These are phyloP conservation scores for Achlya flavicornis DNA, from an alignment of 2,888 invertebrate species.

Conservation along the genomic window DNA sequence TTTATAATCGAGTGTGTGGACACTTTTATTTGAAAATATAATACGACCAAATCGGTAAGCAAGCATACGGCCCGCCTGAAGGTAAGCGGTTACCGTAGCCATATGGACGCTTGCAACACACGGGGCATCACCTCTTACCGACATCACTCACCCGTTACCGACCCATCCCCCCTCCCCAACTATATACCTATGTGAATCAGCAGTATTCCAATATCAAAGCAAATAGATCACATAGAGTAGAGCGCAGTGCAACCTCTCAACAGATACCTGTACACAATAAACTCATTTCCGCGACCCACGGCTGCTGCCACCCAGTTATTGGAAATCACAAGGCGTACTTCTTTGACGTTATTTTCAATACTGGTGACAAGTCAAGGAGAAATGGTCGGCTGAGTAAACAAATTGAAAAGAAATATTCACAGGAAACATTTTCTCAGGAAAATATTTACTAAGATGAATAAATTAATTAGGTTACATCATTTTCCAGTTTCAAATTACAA, in stretches of 20 bases:
- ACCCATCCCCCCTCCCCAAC: too few relatives aligned
- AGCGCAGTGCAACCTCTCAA: neutral
- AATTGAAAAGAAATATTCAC: neutral
- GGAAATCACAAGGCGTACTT: constrained; percentile 10
- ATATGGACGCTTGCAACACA: too few relatives aligned
- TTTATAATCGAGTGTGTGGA: too few relatives aligned
- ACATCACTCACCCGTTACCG: too few relatives aligned
- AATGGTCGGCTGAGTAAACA: neutral
- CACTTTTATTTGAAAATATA: too few relatives aligned
- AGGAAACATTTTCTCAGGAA: neutral
- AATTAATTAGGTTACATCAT: neutral
- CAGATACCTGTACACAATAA: constrained; percentile 11
- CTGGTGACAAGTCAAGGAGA: constrained; percentile 9
- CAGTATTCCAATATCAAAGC: neutral
- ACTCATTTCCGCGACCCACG: constrained; percentile 7
- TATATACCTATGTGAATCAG: too few relatives aligned
- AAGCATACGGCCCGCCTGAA: too few relatives aligned
- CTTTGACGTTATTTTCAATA: constrained; percentile 10
- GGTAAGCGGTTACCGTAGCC: too few relatives aligned
- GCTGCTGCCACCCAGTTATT: constrained; percentile 4
- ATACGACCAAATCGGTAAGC: too few relatives aligned
- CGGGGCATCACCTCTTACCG: too few relatives aligned
- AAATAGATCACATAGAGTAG: neutral
- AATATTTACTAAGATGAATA: neutral
- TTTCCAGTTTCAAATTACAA: too few relatives aligned